Evolutionary conservation across 2,113 vertebrate genomes (phyloP), one percentile per base, ranked within the genome.

Genomic region (Corythornis vintsioides): DNA sequence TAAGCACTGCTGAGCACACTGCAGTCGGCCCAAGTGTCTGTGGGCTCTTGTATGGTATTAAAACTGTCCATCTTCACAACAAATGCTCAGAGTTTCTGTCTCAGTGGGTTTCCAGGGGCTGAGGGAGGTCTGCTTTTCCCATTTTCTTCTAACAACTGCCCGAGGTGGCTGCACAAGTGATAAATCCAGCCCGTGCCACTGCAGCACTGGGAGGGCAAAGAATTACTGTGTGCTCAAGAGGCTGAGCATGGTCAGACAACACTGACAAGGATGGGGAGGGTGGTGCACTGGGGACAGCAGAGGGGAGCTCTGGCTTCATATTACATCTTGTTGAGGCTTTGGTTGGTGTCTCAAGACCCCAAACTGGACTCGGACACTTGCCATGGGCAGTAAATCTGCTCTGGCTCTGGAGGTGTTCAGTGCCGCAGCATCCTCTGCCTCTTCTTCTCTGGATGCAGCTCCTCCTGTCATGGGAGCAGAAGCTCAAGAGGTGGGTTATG

Each of bases 31-130:
- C 1, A 6, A 89, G 63, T 11, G 24, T 77, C 83, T 74, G 70
- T 72, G 69, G 60, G 57, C 63, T 83, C 75, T 80, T 35, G 3
- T 8, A 22, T 8, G 50, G 65, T 81, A 92, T 95, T 91, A 84
- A 96, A 95, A 60, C 76, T 92, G 85, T 92, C 87, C 35, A 69
- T 93, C 96, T 95, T 92, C 71, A 29, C 89, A 28, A 12, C 0
- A 5, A 55, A 71, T 52, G 48, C 40, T 47, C 14, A 1, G 7
- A 70, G 25, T 11, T 56, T 26, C 83, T 61, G 24, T 67, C 76
- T 66, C 8, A 1, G 28, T 24, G 50, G 18, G 24, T 86, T 66
- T 43, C 56, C 52, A 35, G 56, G 43, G 47, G 33, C 33, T 19
- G 33, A 70, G 0, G 0, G 29, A 45, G 0, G 6, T 25, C 8